Conservation (phyloP, 2,888 invertebrate genomes). For the Drosophila flavopinicola region DNA sequence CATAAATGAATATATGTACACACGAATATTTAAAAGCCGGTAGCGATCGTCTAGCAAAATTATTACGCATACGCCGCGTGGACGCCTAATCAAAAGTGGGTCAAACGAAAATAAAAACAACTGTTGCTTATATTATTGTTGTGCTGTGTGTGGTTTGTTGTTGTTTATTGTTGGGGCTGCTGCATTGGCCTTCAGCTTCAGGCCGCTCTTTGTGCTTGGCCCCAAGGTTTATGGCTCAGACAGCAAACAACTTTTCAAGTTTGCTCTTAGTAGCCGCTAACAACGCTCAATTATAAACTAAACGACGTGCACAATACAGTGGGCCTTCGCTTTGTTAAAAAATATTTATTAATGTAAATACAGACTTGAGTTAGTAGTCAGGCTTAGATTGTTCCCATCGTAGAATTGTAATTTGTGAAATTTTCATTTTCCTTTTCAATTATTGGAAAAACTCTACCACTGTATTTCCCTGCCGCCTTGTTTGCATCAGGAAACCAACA, state of each 20-base stretch:
- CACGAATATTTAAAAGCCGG: slow-evolving; percentile 67
- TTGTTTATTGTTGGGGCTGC: slow-evolving; percentile 6
- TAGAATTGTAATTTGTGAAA: no score
- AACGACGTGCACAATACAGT: slow-evolving; percentile 1
- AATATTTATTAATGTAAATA: neutral
- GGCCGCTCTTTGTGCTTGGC: slow-evolving; percentile 23
- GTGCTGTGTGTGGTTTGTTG: slow-evolving; percentile 1
- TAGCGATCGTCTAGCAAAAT: slow-evolving; percentile 54
- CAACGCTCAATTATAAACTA: neutral
- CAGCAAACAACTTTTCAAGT: slow-evolving; percentile 36
- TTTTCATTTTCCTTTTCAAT: no score
- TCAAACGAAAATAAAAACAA: slow-evolving; percentile 56
- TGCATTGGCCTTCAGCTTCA: slow-evolving; percentile 35
- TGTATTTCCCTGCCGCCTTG: neutral
- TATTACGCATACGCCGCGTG: slow-evolving; percentile 65
- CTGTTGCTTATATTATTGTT: slow-evolving; percentile 18
- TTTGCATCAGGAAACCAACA: neutral
- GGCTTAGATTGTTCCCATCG: no score
- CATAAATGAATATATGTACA: slow-evolving; percentile 12
- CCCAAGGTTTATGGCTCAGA: slow-evolving; percentile 38
- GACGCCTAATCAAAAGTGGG: slow-evolving; percentile 53
- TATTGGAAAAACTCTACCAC: neutral
- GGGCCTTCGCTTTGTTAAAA: neutral
- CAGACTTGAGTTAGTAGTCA: neutral
- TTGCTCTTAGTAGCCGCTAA: slow-evolving; percentile 6